Conservation (phyloP, 2,888 invertebrate species). For the Caenorhabditis sulstoni region DNA sequence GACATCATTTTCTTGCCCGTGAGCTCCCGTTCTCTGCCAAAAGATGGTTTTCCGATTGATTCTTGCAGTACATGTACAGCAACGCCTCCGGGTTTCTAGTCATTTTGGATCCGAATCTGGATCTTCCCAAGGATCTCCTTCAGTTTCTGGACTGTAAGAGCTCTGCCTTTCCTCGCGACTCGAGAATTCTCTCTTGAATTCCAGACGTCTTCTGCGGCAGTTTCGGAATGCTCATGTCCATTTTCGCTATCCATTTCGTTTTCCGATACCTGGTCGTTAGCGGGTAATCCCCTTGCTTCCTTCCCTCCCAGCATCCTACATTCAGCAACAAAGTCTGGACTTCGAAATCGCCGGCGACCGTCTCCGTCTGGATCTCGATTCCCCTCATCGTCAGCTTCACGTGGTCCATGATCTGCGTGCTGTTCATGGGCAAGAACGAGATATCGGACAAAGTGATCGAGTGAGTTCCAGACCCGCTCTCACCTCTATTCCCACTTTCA, state of each 20-base stretch:
- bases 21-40: neutral
- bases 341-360: neutral
- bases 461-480: neutral
- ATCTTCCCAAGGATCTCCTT: neutral
- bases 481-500: neutral
- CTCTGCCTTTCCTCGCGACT: neutral
- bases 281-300: neutral
- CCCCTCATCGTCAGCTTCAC: neutral
- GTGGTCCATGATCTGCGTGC: neutral
- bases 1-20: slow-evolving; percentile 6
- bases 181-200: neutral
- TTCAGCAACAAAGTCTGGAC: slow-evolving; percentile 1
- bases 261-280: slow-evolving; percentile 6
- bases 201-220: slow-evolving; percentile 15
- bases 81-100: slow-evolving; percentile 2
- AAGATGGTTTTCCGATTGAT: neutral
- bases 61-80: slow-evolving; percentile 9
- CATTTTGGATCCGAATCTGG: neutral
- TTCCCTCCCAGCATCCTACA: neutral
- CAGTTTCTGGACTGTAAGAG: slow-evolving; percentile 5
- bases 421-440: neutral
- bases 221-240: slow-evolving; percentile 11
- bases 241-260: slow-evolving; percentile 8
- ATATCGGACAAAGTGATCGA: neutral
- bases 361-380: slow-evolving; percentile 2